Evolutionary conservation across 2,888 invertebrate genomes (phyloP).

Genomic region (Polyommatus iphigenia): DNA sequence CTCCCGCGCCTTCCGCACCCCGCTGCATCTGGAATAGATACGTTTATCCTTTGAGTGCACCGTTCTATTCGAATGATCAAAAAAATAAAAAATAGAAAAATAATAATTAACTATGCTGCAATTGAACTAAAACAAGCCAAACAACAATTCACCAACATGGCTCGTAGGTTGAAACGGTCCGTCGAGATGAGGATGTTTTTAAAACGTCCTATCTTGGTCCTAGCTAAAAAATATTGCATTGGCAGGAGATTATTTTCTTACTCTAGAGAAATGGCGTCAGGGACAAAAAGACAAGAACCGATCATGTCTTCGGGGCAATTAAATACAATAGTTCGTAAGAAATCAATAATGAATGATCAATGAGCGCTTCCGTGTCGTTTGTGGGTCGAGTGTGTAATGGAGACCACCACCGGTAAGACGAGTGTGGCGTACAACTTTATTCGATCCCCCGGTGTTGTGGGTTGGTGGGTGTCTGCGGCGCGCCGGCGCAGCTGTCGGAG

Average conservation of each 20-base stretch:
- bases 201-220: not conserved
- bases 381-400: not conserved
- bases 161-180: not conserved
- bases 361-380: not conserved
- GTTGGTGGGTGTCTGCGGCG: constrained; percentile 61
- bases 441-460: constrained; percentile 44
- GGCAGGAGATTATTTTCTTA: not conserved
- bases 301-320: not conserved
- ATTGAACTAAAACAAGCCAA: not conserved
- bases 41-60: not conserved
- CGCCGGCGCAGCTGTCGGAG: constrained; percentile 43
- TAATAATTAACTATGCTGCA: not conserved
- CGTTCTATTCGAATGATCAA: not conserved
- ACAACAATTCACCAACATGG: not conserved
- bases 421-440: constrained; percentile 49
- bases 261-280: not conserved
- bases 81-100: too few species aligned
- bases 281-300: not conserved
- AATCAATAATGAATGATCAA: not conserved
- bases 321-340: not conserved
- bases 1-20: constrained; percentile 40
- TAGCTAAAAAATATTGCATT: not conserved
- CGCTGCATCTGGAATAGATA: constrained; percentile 40
- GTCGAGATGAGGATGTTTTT: not conserved
- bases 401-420: not conserved